A percentile compares a stretch with the other conserved stretches of the same genome.
Conservation (phyloP, 2,888 invertebrate species). For the Onchidella celtica region DNA sequence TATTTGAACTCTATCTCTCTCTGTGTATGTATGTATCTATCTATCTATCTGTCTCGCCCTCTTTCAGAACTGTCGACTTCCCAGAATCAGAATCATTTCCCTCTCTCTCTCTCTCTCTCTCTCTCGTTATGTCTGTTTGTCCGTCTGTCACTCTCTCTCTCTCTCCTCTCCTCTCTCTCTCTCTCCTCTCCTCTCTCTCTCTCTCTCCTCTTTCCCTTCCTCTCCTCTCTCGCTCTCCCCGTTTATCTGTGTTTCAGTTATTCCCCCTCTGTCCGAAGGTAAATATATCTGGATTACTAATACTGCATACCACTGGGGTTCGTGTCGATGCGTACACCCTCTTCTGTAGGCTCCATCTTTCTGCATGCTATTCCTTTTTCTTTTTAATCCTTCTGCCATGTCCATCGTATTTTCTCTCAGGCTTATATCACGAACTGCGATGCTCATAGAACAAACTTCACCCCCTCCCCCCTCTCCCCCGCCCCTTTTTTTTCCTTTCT, state of each 20-base stretch:
- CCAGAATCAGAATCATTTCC: not conserved
- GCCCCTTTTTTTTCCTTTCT: no score
- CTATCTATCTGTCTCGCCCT: not conserved
- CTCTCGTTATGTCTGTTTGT: not conserved
- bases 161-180: not conserved
- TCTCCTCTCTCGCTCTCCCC: not conserved
- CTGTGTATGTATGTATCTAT: not conserved
- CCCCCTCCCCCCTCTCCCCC: no score
- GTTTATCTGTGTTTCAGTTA: not conserved
- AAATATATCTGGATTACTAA: no score
- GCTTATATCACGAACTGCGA: no score
- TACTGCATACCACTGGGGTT: no score
- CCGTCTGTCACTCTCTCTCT: not conserved
- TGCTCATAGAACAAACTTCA: no score
- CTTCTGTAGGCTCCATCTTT: no score
- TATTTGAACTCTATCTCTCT: not conserved
- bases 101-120: conserved; percentile 1
- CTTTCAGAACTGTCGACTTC: not conserved
- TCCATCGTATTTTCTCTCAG: no score
- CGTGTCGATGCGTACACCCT: no score
- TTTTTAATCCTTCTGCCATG: no score
- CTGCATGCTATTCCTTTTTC: no score
- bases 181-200: not conserved
- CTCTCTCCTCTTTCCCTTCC: not conserved
- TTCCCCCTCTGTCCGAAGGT: no score